Percentiles rank a stretch among this genome's conserved stretches.
These are phyloP conservation scores for Ophioninae sp. DNA, from an alignment of 2,888 invertebrate species.

Conservation along the genomic window DNA sequence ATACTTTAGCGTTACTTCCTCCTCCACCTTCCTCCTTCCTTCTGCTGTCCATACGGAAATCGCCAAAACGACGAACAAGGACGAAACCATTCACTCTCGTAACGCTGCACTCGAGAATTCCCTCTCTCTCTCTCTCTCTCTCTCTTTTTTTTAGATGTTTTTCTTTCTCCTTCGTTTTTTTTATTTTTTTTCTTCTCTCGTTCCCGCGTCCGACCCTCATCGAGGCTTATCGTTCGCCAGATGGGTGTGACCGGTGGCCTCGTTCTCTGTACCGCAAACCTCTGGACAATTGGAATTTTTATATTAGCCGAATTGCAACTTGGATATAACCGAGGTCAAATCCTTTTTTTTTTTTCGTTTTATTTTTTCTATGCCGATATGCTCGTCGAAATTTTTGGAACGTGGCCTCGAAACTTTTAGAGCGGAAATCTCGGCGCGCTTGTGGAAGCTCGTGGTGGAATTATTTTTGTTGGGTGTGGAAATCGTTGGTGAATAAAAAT, in stretches of 20 bases:
- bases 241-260: slow-evolving; percentile 60
- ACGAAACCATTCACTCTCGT: slow-evolving; percentile 48
- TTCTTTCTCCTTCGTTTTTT: slow-evolving; percentile 43
- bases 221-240: slow-evolving; percentile 61
- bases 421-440: too few species aligned
- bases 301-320: slow-evolving; percentile 1
- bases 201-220: slow-evolving; percentile 52
- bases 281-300: slow-evolving; percentile 13
- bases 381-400: neutral
- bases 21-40: neutral
- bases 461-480: too few species aligned
- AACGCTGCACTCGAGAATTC: slow-evolving; percentile 56
- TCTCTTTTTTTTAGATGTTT: slow-evolving; percentile 43
- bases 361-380: neutral
- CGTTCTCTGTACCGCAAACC: slow-evolving; percentile 29
- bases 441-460: too few species aligned
- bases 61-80: slow-evolving; percentile 48
- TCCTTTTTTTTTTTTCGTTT: neutral
- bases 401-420: too few species aligned
- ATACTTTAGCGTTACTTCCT: slow-evolving; percentile 25
- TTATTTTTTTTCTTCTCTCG: slow-evolving; percentile 49
- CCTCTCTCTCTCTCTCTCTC: slow-evolving; percentile 55
- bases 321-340: neutral
- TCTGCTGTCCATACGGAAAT: neutral
- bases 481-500: too few species aligned